phyloP scores from a whole-genome alignment of 2,113 vertebrate species.

The Siniperca knerii region DNA sequence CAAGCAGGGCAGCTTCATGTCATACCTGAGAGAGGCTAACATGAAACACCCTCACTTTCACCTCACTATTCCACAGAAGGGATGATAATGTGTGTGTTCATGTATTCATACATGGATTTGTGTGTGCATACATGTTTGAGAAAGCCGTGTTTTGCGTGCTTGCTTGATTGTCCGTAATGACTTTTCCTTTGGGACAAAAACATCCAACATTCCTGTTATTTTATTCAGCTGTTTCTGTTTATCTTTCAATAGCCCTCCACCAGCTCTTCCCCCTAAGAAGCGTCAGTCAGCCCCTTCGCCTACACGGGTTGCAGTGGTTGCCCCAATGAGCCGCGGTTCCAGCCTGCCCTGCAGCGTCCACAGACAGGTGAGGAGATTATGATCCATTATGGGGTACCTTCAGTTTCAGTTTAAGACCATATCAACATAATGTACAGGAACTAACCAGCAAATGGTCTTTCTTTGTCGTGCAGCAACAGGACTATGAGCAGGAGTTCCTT shows the following conservation, averaged over 20 bases:
- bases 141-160: conserved; percentile 39
- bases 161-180: conserved; percentile 21
- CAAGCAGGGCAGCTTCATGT: conserved; percentile 34
- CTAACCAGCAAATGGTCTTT: neutral
- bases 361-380: conserved; percentile 88
- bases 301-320: conserved; percentile 94
- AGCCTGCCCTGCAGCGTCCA: conserved; percentile 93
- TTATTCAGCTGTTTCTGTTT: conserved; percentile 20
- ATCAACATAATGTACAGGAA: neutral
- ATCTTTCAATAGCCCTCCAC: conserved; percentile 81
- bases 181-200: neutral
- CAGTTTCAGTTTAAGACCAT: neutral
- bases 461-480: conserved; percentile 80
- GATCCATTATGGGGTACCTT: neutral
- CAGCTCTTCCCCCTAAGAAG: conserved; percentile 96
- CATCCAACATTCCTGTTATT: neutral
- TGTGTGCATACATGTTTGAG: conserved; percentile 59
- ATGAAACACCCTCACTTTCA: conserved; percentile 59
- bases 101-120: conserved; percentile 65
- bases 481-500: conserved; percentile 94
- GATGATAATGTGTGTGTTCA: conserved; percentile 60
- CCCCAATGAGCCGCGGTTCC: conserved; percentile 97
- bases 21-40: conserved; percentile 56
- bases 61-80: conserved; percentile 46
- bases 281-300: conserved; percentile 95